Evolutionary conservation across 2,888 invertebrate species (phyloP).

Genomic region (Rhagonycha fulva): DNA sequence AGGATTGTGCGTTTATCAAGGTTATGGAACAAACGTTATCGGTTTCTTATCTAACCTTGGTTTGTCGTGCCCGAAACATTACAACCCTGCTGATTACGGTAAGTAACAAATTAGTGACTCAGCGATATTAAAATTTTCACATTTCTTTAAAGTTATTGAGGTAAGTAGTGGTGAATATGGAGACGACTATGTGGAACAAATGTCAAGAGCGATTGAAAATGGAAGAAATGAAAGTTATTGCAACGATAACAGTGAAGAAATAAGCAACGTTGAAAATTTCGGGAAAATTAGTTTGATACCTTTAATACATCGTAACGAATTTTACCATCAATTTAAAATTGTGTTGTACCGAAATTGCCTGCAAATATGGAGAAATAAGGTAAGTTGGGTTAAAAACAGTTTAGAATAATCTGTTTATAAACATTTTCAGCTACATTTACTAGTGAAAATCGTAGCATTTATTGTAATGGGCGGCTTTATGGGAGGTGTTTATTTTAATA

Average conservation of each 20-base stretch:
- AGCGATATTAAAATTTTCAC: constrained; percentile 8
- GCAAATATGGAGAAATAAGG: constrained; percentile 77
- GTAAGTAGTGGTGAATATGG: constrained; percentile 83
- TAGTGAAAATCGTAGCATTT: constrained; percentile 69
- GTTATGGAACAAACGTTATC: constrained; percentile 76
- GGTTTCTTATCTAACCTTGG: constrained; percentile 76
- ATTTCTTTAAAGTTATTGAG: constrained; percentile 66
- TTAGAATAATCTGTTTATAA: constrained; percentile 32
- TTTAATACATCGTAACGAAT: constrained; percentile 61
- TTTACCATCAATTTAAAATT: constrained; percentile 70
- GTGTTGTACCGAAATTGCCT: constrained; percentile 71
- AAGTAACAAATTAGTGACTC: constrained; percentile 22
- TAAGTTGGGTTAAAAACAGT: constrained; percentile 43
- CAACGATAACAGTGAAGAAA: constrained; percentile 3
- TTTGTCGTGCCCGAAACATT: constrained; percentile 86
- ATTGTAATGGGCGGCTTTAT: constrained; percentile 71
- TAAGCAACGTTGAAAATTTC: background rate
- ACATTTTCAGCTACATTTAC: constrained; percentile 67
- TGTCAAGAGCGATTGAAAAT: constrained; percentile 72
- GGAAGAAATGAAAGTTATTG: constrained; percentile 14
- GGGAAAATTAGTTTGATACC: background rate
- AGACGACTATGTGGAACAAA: constrained; percentile 64
- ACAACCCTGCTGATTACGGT: constrained; percentile 97
- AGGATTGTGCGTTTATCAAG: constrained; percentile 87
- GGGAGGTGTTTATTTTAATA: constrained; percentile 70